These are phyloP conservation scores for Serinus canaria DNA, from an alignment of 2,113 vertebrate genomes.

Conservation along the genomic window DNA sequence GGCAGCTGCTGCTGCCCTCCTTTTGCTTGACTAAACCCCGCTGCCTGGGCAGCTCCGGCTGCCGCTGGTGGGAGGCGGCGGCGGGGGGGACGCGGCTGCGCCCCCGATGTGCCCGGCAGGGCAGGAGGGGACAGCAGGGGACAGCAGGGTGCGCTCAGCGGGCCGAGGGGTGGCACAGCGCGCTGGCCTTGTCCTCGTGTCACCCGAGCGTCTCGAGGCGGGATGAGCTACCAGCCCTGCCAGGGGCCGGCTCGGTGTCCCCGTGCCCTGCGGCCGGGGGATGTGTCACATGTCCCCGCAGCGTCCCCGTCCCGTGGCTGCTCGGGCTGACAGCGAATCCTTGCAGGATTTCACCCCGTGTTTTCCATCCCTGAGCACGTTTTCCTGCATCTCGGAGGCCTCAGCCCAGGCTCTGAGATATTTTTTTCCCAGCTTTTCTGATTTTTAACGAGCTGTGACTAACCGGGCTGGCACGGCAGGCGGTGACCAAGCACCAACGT, in stretches of 20 bases:
- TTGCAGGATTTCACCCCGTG: accelerated
- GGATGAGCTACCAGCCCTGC: accelerated
- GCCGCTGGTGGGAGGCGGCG: neutral
- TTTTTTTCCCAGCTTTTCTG: neutral
- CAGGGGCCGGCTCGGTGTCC: accelerated
- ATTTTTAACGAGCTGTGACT: conserved; percentile 21
- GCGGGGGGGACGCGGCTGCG: neutral
- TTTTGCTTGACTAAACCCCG: conserved; percentile 27
- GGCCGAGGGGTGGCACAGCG: accelerated
- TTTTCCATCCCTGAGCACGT: neutral
- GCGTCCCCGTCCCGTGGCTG: accelerated
- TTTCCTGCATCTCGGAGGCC: neutral
- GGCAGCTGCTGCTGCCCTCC: conserved; percentile 41
- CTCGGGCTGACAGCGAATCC: neutral
- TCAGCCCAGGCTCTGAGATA: neutral
- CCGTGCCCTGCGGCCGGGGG: accelerated
- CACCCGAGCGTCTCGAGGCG: neutral
- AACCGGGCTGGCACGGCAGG: conserved; percentile 12
- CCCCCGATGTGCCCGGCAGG: accelerated
- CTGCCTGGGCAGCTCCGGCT: neutral
- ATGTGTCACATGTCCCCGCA: neutral
- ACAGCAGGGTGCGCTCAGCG: neutral
- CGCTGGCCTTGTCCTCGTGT: neutral
- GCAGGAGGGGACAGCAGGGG: neutral
- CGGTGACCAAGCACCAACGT: neutral